phyloP scores from a whole-genome alignment of 2,797 vertebrate genomes.

The Alexandromys oeconomus region DNA sequence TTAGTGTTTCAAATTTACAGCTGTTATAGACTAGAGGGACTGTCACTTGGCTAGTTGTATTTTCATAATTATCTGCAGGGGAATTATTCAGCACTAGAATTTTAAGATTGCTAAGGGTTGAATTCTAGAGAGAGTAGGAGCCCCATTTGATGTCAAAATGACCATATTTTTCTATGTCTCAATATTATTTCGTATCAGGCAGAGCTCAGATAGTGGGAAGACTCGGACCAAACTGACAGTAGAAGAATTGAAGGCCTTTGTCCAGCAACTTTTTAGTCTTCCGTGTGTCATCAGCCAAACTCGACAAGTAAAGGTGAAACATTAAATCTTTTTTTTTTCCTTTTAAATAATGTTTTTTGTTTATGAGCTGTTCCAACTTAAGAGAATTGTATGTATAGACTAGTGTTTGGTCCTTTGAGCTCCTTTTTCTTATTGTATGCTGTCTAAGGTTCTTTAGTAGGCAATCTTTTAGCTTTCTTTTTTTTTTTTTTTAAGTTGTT shows the following conservation, averaged over 20 bases:
- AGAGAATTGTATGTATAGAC: slow-evolving; percentile 3
- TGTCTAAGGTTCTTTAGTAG: slow-evolving; percentile 13
- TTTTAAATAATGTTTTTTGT: slow-evolving; percentile 10
- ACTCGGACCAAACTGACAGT: slow-evolving; percentile 96
- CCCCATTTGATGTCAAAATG: slow-evolving; percentile 43
- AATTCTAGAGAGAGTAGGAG: slow-evolving; percentile 29
- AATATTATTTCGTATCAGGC: slow-evolving; percentile 87
- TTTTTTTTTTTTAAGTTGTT: neutral
- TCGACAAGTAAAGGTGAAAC: slow-evolving; percentile 96
- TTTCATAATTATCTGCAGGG: neutral
- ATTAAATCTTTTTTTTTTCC: slow-evolving; percentile 24
- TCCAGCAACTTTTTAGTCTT: slow-evolving; percentile 96
- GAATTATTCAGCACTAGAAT: neutral
- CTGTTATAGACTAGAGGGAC: neutral
- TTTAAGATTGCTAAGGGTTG: slow-evolving; percentile 25
- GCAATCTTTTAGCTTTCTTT: slow-evolving; percentile 29
- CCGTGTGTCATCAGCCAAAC: slow-evolving; percentile 98
- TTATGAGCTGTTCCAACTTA: slow-evolving; percentile 7
- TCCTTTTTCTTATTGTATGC: neutral
- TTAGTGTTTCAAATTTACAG: slow-evolving; percentile 34
- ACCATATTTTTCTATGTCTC: slow-evolving; percentile 63
- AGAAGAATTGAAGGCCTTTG: slow-evolving; percentile 98
- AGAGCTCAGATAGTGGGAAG: slow-evolving; percentile 92
- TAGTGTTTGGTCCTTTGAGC: slow-evolving; percentile 6
- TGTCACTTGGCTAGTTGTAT: slow-evolving; percentile 22